Percentiles rank a stretch among this genome's conserved stretches.
Evolutionary conservation across 1,140 invertebrate genomes (phyloP).

Genomic region (Apis florea): DNA sequence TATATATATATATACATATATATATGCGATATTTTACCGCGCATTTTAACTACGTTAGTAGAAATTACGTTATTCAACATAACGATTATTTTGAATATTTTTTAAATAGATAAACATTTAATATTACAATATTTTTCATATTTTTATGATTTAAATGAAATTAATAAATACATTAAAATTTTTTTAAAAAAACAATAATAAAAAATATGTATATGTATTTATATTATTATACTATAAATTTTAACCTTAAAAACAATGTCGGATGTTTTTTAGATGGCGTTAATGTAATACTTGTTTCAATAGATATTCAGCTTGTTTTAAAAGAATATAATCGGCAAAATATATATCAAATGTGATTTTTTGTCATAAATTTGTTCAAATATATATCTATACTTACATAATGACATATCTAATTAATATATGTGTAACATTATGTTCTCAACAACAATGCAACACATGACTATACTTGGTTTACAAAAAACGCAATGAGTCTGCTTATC

Average conservation of each 20-base stretch:
- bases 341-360: not conserved
- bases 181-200: not conserved
- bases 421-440: no score
- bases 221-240: not conserved
- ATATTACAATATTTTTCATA: no score
- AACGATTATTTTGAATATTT: no score
- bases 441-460: not conserved
- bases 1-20: no score
- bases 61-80: not conserved
- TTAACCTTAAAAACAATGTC: constrained; percentile 4
- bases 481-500: constrained; percentile 8
- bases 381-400: not conserved
- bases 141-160: no score
- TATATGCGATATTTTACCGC: no score
- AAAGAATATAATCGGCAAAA: no score
- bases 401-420: not conserved
- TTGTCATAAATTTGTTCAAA: not conserved
- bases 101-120: no score
- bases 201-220: not conserved
- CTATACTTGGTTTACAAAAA: not conserved
- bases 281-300: constrained; percentile 31
- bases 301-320: no score
- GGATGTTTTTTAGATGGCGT: constrained; percentile 40
- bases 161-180: not conserved
- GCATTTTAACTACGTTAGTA: constrained; percentile 9